Conservation (phyloP, 2,113 vertebrate species). For the Ramphastos sulfuratus region DNA sequence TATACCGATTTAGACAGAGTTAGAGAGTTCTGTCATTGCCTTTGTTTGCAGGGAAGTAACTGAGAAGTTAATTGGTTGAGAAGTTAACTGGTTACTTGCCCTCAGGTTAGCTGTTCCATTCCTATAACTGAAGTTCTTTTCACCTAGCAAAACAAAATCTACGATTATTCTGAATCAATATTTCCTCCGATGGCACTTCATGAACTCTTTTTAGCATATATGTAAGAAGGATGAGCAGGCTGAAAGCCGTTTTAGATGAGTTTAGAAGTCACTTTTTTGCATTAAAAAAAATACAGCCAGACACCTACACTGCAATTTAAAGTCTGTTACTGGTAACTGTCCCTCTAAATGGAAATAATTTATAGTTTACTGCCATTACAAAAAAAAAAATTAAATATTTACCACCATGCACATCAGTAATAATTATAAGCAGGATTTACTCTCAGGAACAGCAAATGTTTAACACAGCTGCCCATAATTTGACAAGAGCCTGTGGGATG, state of each 20-base stretch:
- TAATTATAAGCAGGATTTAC: not conserved
- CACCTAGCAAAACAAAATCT: not conserved
- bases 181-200: not conserved
- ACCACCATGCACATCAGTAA: not conserved
- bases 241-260: not conserved
- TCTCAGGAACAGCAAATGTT: not conserved
- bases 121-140: not conserved
- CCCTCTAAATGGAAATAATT: not conserved
- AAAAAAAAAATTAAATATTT: not conserved
- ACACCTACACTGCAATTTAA: not conserved
- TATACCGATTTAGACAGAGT: rapidly evolving
- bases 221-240: not conserved
- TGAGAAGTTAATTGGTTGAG: not conserved
- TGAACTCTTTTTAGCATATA: not conserved
- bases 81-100: not conserved
- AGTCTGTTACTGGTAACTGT: not conserved
- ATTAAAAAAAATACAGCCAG: not conserved
- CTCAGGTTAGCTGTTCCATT: not conserved
- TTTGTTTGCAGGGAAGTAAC: not conserved
- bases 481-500: not conserved
- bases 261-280: not conserved
- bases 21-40: not conserved
- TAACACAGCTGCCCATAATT: not conserved
- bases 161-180: not conserved
- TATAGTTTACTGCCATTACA: not conserved